Evolutionary conservation across 2,797 vertebrate genomes (phyloP), one percentile per base, ranked within the genome.

Genomic region (Microhierax caerulescens): DNA sequence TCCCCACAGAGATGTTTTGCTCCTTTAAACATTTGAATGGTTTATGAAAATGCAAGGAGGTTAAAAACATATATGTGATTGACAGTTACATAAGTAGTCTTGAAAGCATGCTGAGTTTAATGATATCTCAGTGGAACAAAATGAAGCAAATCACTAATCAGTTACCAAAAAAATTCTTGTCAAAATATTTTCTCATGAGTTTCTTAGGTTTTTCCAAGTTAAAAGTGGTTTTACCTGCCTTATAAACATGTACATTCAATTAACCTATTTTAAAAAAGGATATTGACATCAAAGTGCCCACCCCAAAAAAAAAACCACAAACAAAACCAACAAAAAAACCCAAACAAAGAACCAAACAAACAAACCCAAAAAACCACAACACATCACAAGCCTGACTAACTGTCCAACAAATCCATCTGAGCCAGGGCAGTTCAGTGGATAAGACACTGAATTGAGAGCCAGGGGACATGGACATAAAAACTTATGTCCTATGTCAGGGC

Each of bases 61-160:
- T 92, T 95, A 91, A 94, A 94, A 87, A 85, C 89, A 94, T 53
- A 13, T 82, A 90, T 85, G 80, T n/a, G 47, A 75, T 51, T 81
- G 65, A 56, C 47, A 1, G 1, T 84, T 93, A 81, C 15, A 4
- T 50, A 95, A 94, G 63, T 8, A 32, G 45, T 24, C 64, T 81
- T 47, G 73, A 83, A 93, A 81, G 73, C 90, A 57, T 9, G 57
- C 85, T 25, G 61, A 78, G 61, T 73, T 94, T 86, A 94, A 86
- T 81, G 88, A 65, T 81, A 78, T 59, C 83, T 88, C 86, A 73
- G 83, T 65, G 61, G 61, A 93, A 90, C 85, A 84, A 95, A 95
- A 92, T 23, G 61, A 76, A 92, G 54, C 54, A 90, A 78, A 72
- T 86, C 75, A 73, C 67, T 89, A 47, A 92, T 72, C 37, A 75